Conservation (phyloP, 2,888 invertebrate species). For the Mesodorylaimus sp. region DNA sequence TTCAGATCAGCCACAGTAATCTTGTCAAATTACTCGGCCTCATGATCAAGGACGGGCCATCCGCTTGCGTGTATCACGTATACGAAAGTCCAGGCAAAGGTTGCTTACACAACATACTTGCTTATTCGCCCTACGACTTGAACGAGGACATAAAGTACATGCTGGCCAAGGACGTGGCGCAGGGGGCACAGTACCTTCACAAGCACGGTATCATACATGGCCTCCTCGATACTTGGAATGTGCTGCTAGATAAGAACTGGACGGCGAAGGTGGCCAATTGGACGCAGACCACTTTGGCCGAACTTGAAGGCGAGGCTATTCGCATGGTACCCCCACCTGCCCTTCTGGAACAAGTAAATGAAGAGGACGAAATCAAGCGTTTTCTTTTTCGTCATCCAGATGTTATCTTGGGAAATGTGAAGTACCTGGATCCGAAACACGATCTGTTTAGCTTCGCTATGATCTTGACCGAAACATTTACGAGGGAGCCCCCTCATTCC, state of each 20-base stretch:
- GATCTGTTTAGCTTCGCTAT: constrained; percentile 9
- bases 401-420: background rate
- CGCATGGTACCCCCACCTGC: background rate
- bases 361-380: background rate
- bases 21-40: background rate
- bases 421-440: background rate
- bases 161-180: constrained; percentile 13
- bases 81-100: constrained; percentile 2
- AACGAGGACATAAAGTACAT: constrained; percentile 8
- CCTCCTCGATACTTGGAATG: constrained; percentile 20
- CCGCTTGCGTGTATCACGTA: background rate
- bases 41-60: background rate
- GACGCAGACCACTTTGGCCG: constrained; percentile 19
- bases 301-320: background rate
- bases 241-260: constrained; percentile 28
- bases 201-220: constrained; percentile 25
- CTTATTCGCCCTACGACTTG: constrained; percentile 1
- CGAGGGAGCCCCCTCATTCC: background rate
- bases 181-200: constrained; percentile 24
- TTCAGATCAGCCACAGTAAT: background rate
- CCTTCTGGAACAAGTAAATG: background rate
- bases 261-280: constrained; percentile 27
- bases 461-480: constrained; percentile 5
- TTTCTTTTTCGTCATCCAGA: constrained; percentile 6
- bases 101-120: background rate